phyloP scores from a whole-genome alignment of 2,888 invertebrate genomes.

The Drosophila tripunctata region DNA sequence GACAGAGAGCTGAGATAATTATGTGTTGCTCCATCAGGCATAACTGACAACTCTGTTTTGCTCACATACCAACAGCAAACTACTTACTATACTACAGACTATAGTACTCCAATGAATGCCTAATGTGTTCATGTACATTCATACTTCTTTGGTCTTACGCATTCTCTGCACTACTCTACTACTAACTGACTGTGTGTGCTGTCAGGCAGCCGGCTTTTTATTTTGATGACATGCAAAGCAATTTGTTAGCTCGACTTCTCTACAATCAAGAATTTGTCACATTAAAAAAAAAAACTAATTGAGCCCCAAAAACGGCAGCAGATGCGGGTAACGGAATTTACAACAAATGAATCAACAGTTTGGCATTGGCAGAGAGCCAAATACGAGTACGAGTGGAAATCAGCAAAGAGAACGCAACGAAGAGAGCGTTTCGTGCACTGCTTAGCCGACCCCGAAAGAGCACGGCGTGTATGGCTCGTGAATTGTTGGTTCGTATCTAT shows the following conservation, averaged over 20 bases:
- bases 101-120: conserved; percentile 44
- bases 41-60: conserved; percentile 25
- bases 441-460: conserved; percentile 62
- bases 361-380: conserved; percentile 49
- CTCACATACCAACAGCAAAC: conserved; percentile 28
- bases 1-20: conserved; percentile 34
- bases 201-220: conserved; percentile 14
- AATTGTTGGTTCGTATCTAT: conserved; percentile 16
- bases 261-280: conserved; percentile 46
- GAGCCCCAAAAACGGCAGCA: conserved; percentile 3
- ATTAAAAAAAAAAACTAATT: conserved; percentile 30
- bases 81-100: too few species aligned
- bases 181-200: neutral
- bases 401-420: conserved; percentile 1
- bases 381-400: too few species aligned
- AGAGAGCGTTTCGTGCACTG: conserved; percentile 45
- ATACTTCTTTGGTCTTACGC: conserved; percentile 31
- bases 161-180: conserved; percentile 8
- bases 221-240: conserved; percentile 49
- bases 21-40: conserved; percentile 36
- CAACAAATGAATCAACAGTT: conserved; percentile 68
- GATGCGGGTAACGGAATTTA: conserved; percentile 13
- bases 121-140: conserved; percentile 62
- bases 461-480: neutral
- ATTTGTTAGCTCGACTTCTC: conserved; percentile 35